Evolutionary conservation across 2,888 invertebrate genomes (phyloP), one percentile per base, ranked within the genome.

Genomic region (Eristalis pertinax): DNA sequence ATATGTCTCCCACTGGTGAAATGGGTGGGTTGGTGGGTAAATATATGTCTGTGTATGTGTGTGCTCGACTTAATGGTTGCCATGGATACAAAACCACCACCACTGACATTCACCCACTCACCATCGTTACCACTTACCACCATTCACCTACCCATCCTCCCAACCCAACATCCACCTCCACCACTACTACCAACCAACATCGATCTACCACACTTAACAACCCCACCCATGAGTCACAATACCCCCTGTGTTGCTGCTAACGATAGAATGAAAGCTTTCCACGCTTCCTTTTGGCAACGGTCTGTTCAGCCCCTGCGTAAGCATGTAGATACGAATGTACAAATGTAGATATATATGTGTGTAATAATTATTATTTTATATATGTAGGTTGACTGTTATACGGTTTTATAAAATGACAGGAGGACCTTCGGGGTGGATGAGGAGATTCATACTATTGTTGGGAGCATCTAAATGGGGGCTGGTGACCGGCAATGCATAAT

Each of bases 291-390:
- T 73, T 84, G 75, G 60, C 75, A 76, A 75, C 69, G 74, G 62
- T 82, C 19, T 64, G 41, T 69, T 35, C 68, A 56, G 76, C 38
- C 72, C 68, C 35, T 26, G 72, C 50, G 38, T 81, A 63, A 38
- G 58, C 72, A 60, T 65, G 60, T 68, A 32, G n/a, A 26, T 78
- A 19, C 73, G 58, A 63, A 29, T 38, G 50, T 43, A 29, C 63
- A 10, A 43, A 24, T 41, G 41, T 50, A 38, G 41, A 84, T 58
- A 70, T 72, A 62, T 87, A 80, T 64, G 64, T 75, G 72, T 35
- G 76, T 87, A 87, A 87, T 87, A 73, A 87, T 87, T 87, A 87
- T 87, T 87, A 87, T 87, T 87, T 84, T 87, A 87, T 87, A 80
- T 84, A 87, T 79, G 70, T 79, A 87, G 83, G 83, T 84, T 86